Base-by-base conservation (phyloP, 2,888 invertebrate species). In the Schizotus pectinicornis region DNA sequence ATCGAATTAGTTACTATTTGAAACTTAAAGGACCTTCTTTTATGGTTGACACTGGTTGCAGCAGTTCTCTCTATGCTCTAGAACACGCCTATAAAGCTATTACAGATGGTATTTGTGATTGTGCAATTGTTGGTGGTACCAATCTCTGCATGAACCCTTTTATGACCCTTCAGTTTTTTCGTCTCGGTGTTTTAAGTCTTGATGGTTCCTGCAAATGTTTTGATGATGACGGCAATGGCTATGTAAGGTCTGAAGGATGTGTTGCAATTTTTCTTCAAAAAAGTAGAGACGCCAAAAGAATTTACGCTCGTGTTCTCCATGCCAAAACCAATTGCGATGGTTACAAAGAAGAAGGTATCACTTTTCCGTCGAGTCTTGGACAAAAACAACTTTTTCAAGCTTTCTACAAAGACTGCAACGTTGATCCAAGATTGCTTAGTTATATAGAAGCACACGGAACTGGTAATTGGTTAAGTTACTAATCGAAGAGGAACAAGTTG, bases 1-100 rank as follows among this genome's bases (percentile, higher is more conserved):
- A 95, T 80, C 86, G 95, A 50, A 86, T 95, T 64, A 94, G 94
- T 0, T 95, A 90, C 77, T 88, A 89, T 80, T 84, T 95, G 59
- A 94, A 94, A 9, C 83, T 92, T 8, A 89, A 88, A 65, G 94
- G 95, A 0, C 95, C 95, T 0, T 94, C 94, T 7, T 93, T 88
- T 80, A 85, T 91, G 0, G 83, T 95, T 8, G 95, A 95, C 79
- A 93, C 94, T 0, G 95, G 95, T 0, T 95, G 95, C 77, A 94
- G 94, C 7, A 94, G 94, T 46, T 91, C 93, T n/a, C 84, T 94
- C 65, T 86, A 91, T 68, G 95, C 94, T 0, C 64, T 95, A 59
- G 92, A 95, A 70, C 88, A 89, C 61, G 91, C 90, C 8, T 90
- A 88, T 75, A 82, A 85, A 41, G 85, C 90, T 0, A 86, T 94